Evolutionary conservation across 2,888 invertebrate species (phyloP).

Genomic region (Pherbina coryleti): DNA sequence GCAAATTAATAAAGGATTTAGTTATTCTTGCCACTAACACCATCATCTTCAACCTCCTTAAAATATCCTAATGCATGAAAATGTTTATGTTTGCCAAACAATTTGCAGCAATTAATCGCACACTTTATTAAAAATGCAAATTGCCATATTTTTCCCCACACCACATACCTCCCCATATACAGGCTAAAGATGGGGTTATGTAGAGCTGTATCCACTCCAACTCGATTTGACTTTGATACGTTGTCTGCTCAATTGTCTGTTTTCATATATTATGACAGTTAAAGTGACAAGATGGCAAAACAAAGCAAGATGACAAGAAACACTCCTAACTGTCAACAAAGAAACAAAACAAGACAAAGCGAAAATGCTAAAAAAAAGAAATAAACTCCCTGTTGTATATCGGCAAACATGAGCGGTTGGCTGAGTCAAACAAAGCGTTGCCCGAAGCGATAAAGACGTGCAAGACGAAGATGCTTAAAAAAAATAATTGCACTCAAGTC

Average conservation of each 20-base stretch:
- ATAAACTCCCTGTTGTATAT: neutral
- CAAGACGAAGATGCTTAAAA: neutral
- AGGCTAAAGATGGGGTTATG: neutral
- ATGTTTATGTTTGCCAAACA: constrained; percentile 60
- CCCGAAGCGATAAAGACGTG: constrained; percentile 1
- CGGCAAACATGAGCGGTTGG: neutral
- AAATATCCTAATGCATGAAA: constrained; percentile 10
- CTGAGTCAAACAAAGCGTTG: constrained; percentile 8
- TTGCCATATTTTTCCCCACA: constrained; percentile 56
- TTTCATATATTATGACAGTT: constrained; percentile 44
- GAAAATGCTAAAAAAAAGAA: neutral
- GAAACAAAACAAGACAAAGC: neutral
- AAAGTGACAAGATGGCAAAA: constrained; percentile 45
- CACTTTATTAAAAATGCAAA: constrained; percentile 63
- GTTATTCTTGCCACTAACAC: constrained; percentile 41
- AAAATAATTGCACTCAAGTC: constrained; percentile 34
- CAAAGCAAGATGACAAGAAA: constrained; percentile 1
- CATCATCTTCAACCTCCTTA: constrained; percentile 32
- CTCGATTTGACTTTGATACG: neutral
- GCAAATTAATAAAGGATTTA: neutral
- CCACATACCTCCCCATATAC: neutral
- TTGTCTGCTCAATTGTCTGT: constrained; percentile 35
- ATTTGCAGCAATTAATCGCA: constrained; percentile 63
- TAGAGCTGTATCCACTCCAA: neutral
- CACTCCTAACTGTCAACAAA: constrained; percentile 24